Conservation (phyloP, 2,888 invertebrate species). For the Baronia brevicornis region DNA sequence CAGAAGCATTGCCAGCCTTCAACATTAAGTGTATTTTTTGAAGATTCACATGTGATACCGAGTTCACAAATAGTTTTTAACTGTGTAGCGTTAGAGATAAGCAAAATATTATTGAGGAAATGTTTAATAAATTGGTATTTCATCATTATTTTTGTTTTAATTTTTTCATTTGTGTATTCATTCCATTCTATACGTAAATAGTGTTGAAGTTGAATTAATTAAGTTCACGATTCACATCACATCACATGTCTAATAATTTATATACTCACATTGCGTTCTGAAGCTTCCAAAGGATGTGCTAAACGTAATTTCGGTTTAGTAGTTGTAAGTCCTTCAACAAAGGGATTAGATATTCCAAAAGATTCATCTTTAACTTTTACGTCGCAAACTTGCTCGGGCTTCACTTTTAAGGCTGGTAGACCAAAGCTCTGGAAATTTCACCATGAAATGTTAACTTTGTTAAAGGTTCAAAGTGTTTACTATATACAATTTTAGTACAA, state of each 20-base stretch:
- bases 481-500: neutral
- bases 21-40: too few species aligned
- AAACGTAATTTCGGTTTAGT: conserved; percentile 68
- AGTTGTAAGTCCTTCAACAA: conserved; percentile 75
- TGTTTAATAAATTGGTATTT: too few species aligned
- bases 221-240: too few species aligned
- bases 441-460: neutral
- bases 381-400: conserved; percentile 60
- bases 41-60: too few species aligned
- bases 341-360: conserved; percentile 79
- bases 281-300: conserved; percentile 80
- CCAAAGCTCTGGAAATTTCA: conserved; percentile 77
- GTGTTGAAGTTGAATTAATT: too few species aligned
- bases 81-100: too few species aligned
- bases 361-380: conserved; percentile 68
- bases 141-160: too few species aligned
- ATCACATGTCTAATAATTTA: neutral
- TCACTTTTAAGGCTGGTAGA: conserved; percentile 77
- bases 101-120: too few species aligned
- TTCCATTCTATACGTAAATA: too few species aligned
- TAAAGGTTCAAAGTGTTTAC: neutral
- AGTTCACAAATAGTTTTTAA: too few species aligned
- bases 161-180: too few species aligned
- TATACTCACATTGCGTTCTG: conserved; percentile 80
- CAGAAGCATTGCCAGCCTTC: too few species aligned